Evolutionary conservation across 2,113 vertebrate species (phyloP).

Genomic region (Cryptomyrus ogoouensis): DNA sequence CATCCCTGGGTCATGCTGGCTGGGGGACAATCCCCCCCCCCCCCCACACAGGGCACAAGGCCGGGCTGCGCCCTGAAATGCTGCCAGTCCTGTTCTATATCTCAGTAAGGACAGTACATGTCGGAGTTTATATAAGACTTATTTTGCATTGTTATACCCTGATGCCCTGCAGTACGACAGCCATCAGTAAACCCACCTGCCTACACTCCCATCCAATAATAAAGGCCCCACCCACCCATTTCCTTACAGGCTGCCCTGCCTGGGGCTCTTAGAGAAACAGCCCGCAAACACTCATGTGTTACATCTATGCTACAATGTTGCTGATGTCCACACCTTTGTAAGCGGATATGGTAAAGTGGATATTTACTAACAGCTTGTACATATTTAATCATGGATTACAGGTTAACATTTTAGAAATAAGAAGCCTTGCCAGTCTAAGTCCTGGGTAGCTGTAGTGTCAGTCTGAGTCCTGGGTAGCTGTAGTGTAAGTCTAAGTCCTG

Average conservation of each 20-base stretch:
- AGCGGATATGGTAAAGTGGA: not conserved
- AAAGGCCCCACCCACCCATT: not conserved
- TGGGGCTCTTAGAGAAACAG: not conserved
- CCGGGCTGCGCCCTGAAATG: not conserved
- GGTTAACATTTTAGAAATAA: not conserved
- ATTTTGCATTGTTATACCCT: not conserved
- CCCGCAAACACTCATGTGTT: not conserved
- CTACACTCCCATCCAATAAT: not conserved
- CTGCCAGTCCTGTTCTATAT: not conserved
- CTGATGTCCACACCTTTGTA: not conserved
- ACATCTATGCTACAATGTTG: not conserved
- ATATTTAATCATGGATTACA: not conserved
- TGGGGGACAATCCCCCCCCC: not conserved
- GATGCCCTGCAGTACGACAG: not conserved
- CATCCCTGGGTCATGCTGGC: not conserved
- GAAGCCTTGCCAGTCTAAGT: not conserved
- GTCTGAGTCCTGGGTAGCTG: no score
- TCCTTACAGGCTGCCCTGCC: not conserved
- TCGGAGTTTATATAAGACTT: not conserved
- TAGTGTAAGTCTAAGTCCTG: not conserved
- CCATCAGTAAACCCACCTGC: not conserved
- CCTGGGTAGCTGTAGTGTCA: not conserved
- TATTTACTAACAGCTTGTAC: not conserved
- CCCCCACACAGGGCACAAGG: not conserved
- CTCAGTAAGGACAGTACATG: not conserved